Evolutionary conservation across 1,140 invertebrate species (phyloP).

Genomic region (Zaprionus inermis): DNA sequence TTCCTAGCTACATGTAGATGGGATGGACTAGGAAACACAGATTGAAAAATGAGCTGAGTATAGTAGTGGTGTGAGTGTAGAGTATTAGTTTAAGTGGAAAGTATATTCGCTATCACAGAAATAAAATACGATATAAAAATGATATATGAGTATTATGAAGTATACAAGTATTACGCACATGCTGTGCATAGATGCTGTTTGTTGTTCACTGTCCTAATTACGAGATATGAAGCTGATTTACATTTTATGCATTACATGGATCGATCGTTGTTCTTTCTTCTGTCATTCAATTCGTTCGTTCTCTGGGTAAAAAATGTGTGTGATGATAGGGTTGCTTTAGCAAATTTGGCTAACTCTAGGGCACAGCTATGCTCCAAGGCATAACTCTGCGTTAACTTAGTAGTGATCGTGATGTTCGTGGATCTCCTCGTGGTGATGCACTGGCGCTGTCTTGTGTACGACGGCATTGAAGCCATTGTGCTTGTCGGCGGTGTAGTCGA

Average conservation of each 20-base stretch:
- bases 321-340: slow-evolving; percentile 24
- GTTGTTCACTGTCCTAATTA: slow-evolving; percentile 77
- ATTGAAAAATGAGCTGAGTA: slow-evolving; percentile 1
- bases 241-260: slow-evolving; percentile 33
- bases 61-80: slow-evolving; percentile 9
- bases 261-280: slow-evolving; percentile 55
- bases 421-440: slow-evolving; percentile 82
- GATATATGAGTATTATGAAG: slow-evolving; percentile 70
- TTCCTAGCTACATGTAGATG: slow-evolving; percentile 53
- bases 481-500: slow-evolving; percentile 85
- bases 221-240: slow-evolving; percentile 81
- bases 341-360: slow-evolving; percentile 79
- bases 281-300: slow-evolving; percentile 8
- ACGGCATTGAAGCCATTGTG: slow-evolving; percentile 87
- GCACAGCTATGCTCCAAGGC: slow-evolving; percentile 32
- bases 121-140: slow-evolving; percentile 71
- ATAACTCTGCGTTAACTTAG: slow-evolving; percentile 32
- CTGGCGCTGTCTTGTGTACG: slow-evolving; percentile 87
- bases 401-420: slow-evolving; percentile 68
- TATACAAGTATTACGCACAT: slow-evolving; percentile 24
- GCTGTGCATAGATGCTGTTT: slow-evolving; percentile 14
- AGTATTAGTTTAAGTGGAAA: slow-evolving; percentile 41
- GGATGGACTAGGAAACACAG: slow-evolving; percentile 63
- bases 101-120: slow-evolving; percentile 81
- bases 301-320: slow-evolving; percentile 18